These are phyloP conservation scores for Rhagoletis pomonella DNA, from an alignment of 1,140 invertebrate species.

Conservation along the genomic window DNA sequence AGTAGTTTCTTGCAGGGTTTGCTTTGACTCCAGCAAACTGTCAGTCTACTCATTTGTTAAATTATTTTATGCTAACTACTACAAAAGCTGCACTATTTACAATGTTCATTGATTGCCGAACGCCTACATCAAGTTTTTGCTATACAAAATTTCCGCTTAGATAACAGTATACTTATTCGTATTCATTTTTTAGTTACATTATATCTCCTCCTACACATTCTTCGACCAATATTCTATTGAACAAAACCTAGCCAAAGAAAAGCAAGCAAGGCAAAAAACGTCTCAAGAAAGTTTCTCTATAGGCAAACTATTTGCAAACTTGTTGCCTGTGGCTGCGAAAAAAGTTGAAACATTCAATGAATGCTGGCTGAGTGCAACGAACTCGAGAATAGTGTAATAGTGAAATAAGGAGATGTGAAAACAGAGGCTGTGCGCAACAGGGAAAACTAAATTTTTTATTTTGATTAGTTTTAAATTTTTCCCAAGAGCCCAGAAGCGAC, in stretches of 20 bases:
- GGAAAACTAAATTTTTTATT: background rate
- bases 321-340: constrained; percentile 21
- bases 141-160: no score
- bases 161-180: no score
- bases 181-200: no score
- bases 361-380: background rate
- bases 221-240: background rate
- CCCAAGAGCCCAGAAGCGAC: background rate
- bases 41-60: no score
- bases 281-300: constrained; percentile 1
- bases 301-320: constrained; percentile 31
- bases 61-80: no score
- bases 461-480: background rate
- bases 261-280: background rate
- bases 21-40: no score
- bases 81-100: no score
- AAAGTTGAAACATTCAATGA: background rate
- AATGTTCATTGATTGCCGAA: no score
- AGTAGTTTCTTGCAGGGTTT: no score
- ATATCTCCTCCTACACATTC: no score
- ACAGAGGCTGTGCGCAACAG: no score
- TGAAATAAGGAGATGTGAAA: background rate
- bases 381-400: background rate
- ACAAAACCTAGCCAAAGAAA: background rate
- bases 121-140: no score